Base-by-base conservation (phyloP, 37 sponge, comb jelly and placozoan species). In the Ianthella basta region DNA sequence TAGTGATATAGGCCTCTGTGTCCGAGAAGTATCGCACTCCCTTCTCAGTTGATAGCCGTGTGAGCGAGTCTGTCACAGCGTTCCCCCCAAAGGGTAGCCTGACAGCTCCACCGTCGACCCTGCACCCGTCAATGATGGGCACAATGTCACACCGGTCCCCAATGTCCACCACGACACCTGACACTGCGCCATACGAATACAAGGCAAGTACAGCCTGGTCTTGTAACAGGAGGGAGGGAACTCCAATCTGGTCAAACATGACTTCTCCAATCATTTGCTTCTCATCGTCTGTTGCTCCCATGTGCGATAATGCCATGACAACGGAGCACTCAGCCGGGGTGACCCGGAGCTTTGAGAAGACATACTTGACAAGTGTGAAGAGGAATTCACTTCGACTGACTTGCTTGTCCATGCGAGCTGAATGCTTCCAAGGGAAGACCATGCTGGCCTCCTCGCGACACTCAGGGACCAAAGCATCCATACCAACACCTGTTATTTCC, bases 21-120 rank as follows among this genome's bases (percentile, higher is more conserved):
- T 92, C 96, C 30, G 96, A 92, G 61, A 95, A 95, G 73, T 92
- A 92, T 14, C 96, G 72, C 8, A 92, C 35, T 19, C 91, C 96
- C 54, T 86, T 80, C 29, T 63, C 79, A 21, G 93, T 90, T 33
- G 87, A 53, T 10, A 92, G 63, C 50, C 91, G 87, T 13, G 85
- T 85, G 20, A 95, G 70, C 55, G 50, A 70, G 55, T 95, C 96
- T 21, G 90, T 92, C 30, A 95, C 82, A 16, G 93, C 64, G 21
- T 80, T 81, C 0, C 96, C 96, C 19, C 93, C 93, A 80, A 85
- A 83, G 13, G 92, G 93, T 8, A 90, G 40, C 16, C 75, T 80
- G 38, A 59, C 50, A 0, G 77, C 56, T 0, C 96, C 92, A 80
- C 85, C 83, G 15, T 92, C 93, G 38, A 95, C 72, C 16, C 44